Conservation (phyloP, 2,113 vertebrate species). For the Strix aluco region DNA sequence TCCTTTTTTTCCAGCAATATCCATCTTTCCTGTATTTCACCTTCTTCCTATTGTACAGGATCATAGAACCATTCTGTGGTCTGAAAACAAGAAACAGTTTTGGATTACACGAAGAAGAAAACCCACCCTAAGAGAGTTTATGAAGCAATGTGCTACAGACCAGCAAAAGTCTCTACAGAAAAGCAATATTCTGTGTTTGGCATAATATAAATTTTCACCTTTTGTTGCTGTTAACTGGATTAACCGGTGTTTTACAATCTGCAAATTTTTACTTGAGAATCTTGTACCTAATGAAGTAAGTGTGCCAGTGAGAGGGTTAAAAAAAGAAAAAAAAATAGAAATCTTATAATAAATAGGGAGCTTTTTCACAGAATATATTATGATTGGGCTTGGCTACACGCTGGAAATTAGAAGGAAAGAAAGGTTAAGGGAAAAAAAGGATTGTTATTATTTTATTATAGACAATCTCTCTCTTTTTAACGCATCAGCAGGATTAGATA, state of each 20-base stretch:
- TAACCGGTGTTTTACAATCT: constrained; percentile 34
- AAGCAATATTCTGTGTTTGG: constrained; percentile 30
- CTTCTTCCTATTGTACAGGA: constrained; percentile 99
- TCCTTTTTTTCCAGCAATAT: constrained; percentile 99
- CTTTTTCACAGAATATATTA: constrained; percentile 7
- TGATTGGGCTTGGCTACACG: background rate
- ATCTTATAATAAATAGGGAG: background rate
- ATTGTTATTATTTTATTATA: background rate
- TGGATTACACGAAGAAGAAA: constrained; percentile 44
- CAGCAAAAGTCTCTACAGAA: background rate
- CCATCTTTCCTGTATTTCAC: constrained; percentile 99
- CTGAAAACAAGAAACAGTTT: constrained; percentile 76
- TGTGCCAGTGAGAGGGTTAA: constrained; percentile 35
- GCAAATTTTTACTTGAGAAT: constrained; percentile 41
- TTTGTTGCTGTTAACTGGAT: constrained; percentile 40
- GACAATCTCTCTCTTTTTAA: constrained; percentile 9
- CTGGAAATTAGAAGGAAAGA: constrained; percentile 35
- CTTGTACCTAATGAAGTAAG: constrained; percentile 53
- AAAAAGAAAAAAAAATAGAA: background rate
- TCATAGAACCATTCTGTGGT: constrained; percentile 99
- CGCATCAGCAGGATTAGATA: constrained; percentile 28
- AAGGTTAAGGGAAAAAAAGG: background rate
- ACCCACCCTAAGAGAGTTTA: background rate
- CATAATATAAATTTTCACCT: background rate
- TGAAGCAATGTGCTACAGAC: background rate